phyloP scores from a whole-genome alignment of 2,888 invertebrate species.

The Latrodectus hesperus region DNA sequence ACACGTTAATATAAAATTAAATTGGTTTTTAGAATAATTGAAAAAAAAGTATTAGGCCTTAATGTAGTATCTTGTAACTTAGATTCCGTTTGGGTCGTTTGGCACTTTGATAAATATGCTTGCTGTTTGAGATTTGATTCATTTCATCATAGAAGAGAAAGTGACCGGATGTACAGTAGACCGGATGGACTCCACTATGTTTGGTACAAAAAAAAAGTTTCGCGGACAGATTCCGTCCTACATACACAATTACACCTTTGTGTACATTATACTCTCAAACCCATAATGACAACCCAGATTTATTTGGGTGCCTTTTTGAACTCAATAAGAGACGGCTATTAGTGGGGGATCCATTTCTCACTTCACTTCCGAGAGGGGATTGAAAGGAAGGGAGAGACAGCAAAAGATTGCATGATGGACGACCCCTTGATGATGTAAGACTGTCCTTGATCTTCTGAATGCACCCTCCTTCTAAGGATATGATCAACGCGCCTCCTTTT shows the following conservation, averaged over 20 bases:
- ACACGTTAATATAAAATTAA: no score
- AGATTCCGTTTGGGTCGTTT: no score
- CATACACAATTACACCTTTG: no score
- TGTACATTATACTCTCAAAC: no score
- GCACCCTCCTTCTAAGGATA: conserved; percentile 18
- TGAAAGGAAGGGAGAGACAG: not conserved
- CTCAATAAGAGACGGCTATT: not conserved
- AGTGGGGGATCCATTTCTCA: not conserved
- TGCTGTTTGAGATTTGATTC: no score
- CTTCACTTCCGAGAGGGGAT: not conserved
- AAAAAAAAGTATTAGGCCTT: no score
- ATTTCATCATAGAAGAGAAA: not conserved
- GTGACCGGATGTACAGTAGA: not conserved
- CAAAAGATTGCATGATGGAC: conserved; percentile 44
- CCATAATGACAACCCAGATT: no score
- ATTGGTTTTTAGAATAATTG: no score
- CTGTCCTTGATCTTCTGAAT: conserved; percentile 58
- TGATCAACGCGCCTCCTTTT: conserved; percentile 15
- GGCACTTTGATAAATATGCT: no score
- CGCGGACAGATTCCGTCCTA: no score
- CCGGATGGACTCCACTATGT: not conserved
- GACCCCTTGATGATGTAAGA: conserved; percentile 64
- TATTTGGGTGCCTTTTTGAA: not conserved
- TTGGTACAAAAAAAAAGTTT: not conserved
- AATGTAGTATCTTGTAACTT: no score